These are phyloP conservation scores for Stichodactyla helianthus DNA, from an alignment of 64 coral and sea anemone species.

Conservation along the genomic window DNA sequence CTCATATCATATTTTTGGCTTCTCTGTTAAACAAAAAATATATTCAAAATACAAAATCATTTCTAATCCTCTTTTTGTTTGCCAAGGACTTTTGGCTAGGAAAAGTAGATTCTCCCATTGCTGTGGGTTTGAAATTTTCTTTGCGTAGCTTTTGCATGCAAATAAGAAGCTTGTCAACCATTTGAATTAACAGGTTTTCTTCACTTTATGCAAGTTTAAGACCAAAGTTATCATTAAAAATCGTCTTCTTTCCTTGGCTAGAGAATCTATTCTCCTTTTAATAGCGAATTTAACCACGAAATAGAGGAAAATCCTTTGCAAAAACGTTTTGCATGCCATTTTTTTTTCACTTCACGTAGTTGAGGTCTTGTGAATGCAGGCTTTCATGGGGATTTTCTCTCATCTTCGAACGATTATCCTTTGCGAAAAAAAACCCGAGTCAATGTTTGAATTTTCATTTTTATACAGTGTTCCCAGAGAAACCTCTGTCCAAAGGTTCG, in stretches of 20 bases:
- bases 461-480: neutral
- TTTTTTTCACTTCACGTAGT: neutral
- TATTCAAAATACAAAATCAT: conserved; percentile 3
- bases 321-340: neutral
- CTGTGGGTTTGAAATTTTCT: neutral
- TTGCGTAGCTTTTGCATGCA: conserved; percentile 4
- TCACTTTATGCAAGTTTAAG: neutral
- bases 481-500: neutral
- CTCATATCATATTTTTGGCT: conserved; percentile 17
- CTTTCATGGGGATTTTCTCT: neutral
- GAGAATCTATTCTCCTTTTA: neutral
- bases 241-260: neutral
- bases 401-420: neutral
- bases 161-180: neutral
- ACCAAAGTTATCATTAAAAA: neutral
- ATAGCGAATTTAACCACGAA: neutral
- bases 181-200: neutral
- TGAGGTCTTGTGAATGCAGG: neutral
- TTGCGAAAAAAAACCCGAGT: neutral
- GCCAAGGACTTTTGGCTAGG: neutral
- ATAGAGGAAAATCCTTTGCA: neutral
- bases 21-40: conserved; percentile 7
- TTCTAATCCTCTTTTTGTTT: neutral
- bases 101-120: neutral
- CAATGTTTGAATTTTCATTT: neutral